Percentiles rank a stretch among this genome's conserved stretches.
Evolutionary conservation across 2,888 invertebrate species (phyloP).

Genomic region (Ptycholaimellus sp.): DNA sequence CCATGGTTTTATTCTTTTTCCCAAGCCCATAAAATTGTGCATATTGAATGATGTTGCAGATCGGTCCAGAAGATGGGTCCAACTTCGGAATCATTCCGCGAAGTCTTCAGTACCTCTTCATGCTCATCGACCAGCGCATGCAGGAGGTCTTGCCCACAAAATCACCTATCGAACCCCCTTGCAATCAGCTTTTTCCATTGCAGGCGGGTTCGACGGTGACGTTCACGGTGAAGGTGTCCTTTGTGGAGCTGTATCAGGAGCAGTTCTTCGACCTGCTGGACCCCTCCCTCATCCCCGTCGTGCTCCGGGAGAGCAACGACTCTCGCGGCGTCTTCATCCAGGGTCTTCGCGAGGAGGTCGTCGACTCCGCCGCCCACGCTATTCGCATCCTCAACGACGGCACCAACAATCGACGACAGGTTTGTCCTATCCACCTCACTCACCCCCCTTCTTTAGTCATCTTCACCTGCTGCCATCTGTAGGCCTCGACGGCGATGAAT

Average conservation of each 20-base stretch:
- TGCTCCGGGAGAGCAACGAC: slow-evolving; percentile 25
- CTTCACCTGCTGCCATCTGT: no score
- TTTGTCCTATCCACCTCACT: no score
- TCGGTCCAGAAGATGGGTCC: no score
- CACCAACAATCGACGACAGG: no score
- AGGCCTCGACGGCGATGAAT: slow-evolving; percentile 30
- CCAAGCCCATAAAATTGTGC: no score
- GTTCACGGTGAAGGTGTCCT: slow-evolving; percentile 25
- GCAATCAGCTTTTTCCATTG: no score
- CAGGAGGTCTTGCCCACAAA: slow-evolving; percentile 10
- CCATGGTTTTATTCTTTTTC: no score
- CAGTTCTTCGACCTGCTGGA: slow-evolving; percentile 28
- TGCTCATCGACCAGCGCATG: slow-evolving; percentile 20
- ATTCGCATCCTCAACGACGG: slow-evolving; percentile 22
- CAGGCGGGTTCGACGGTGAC: slow-evolving; percentile 24
- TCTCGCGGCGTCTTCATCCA: slow-evolving; percentile 25
- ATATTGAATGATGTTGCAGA: no score
- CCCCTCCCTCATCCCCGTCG: slow-evolving; percentile 16
- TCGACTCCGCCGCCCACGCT: no score
- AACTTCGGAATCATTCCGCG: slow-evolving; percentile 29
- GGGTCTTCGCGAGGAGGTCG: slow-evolving; percentile 21
- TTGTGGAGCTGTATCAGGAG: slow-evolving; percentile 31
- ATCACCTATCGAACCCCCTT: no score
- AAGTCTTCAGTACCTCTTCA: slow-evolving; percentile 27
- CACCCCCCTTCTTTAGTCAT: no score